Percentiles rank a stretch among this genome's conserved stretches.
Evolutionary conservation across 2,113 vertebrate genomes (phyloP).

Genomic region (Anser brachyrhynchus): DNA sequence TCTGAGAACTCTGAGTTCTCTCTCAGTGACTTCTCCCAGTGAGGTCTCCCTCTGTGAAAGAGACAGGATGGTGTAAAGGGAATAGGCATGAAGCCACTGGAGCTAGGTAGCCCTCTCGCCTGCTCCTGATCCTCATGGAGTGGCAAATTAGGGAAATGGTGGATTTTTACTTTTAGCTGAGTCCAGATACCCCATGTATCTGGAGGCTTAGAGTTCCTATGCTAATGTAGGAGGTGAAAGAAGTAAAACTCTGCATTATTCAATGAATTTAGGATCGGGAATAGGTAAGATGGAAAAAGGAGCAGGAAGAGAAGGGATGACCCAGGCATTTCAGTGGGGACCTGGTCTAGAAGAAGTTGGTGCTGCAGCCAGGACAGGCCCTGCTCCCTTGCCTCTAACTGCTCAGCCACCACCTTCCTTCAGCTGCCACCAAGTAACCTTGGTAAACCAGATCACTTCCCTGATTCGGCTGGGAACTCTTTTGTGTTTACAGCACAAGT

Average conservation of each 20-base stretch:
- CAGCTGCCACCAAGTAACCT: background rate
- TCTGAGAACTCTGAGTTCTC: no score
- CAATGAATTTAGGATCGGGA: background rate
- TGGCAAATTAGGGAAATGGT: background rate
- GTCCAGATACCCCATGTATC: background rate
- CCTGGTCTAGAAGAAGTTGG: background rate
- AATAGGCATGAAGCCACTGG: background rate
- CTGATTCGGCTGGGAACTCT: background rate
- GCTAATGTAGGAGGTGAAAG: background rate
- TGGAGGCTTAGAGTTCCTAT: background rate
- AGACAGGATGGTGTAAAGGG: background rate
- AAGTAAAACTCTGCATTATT: background rate
- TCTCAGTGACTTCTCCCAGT: no score
- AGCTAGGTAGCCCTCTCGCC: background rate
- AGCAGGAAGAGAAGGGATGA: background rate
- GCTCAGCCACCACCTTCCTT: background rate
- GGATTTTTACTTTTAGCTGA: background rate
- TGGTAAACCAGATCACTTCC: background rate
- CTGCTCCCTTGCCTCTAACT: background rate
- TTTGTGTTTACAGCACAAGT: background rate
- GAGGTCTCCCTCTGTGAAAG: background rate
- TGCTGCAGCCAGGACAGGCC: background rate
- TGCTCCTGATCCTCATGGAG: background rate
- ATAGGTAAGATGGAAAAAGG: background rate
- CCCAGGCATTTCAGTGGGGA: background rate